Conservation (phyloP, 2,888 invertebrate genomes). For the Polyommatus icarus region DNA sequence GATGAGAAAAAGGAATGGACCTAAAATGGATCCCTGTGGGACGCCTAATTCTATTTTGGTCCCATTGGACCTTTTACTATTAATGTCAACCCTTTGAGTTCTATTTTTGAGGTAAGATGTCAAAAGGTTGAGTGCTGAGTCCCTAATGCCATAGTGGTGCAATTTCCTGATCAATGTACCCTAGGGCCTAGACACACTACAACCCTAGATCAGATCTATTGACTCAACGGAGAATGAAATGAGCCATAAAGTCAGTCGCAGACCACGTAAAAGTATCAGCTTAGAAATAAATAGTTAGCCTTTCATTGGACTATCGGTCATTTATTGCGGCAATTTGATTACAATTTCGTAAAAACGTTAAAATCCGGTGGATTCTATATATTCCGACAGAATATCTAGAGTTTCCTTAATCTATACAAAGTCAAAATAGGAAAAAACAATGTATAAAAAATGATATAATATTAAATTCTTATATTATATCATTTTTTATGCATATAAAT, state of each 20-base stretch:
- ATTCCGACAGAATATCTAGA: neutral
- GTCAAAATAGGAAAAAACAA: neutral
- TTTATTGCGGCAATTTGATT: conserved; percentile 5
- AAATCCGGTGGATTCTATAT: neutral
- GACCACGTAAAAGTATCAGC: conserved; percentile 1
- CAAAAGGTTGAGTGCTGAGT: too few species aligned
- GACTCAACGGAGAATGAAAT: neutral
- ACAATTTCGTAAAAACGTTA: neutral
- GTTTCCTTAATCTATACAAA: neutral
- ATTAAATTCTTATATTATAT: too few species aligned
- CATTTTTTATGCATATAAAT: too few species aligned
- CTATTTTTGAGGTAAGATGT: too few species aligned
- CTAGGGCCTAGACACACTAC: too few species aligned
- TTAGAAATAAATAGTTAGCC: neutral
- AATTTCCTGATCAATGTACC: too few species aligned
- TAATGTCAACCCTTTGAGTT: too few species aligned
- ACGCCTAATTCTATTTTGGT: too few species aligned
- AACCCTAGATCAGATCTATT: neutral
- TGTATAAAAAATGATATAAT: neutral
- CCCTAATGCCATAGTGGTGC: too few species aligned
- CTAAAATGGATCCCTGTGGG: too few species aligned
- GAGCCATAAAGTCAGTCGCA: neutral
- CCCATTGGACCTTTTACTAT: too few species aligned
- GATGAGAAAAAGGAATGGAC: too few species aligned
- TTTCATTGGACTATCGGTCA: neutral